Conservation (phyloP, 2,888 invertebrate species). For the Rotaria socialis region DNA sequence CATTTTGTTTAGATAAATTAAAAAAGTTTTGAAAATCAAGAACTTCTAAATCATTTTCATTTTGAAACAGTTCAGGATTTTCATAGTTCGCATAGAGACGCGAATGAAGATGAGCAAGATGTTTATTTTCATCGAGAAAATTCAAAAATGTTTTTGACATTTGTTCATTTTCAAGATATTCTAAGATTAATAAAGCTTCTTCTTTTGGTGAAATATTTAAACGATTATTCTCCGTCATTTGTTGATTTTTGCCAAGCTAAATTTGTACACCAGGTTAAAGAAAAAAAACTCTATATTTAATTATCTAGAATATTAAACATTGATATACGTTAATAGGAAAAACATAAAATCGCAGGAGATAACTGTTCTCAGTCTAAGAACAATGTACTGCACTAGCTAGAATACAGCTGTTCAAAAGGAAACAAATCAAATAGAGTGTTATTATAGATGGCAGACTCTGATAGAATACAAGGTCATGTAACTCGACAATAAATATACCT, state of each 20-base stretch:
- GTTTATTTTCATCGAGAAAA: slow-evolving; percentile 2
- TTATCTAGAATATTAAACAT: not conserved
- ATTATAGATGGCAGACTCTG: slow-evolving; percentile 5
- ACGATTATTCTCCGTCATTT: not conserved
- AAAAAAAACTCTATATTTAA: too few relatives aligned
- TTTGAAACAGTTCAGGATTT: not conserved
- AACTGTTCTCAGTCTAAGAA: slow-evolving; percentile 20
- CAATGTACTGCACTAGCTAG: not conserved
- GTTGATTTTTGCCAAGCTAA: not conserved
- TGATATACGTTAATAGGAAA: too few relatives aligned
- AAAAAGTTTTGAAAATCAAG: slow-evolving; percentile 4
- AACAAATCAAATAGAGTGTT: not conserved
- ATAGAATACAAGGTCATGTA: too few relatives aligned
- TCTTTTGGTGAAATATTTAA: not conserved
- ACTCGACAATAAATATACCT: too few relatives aligned
- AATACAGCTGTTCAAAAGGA: not conserved
- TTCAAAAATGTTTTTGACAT: slow-evolving; percentile 20
- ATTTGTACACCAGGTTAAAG: not conserved
- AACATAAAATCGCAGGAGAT: not conserved
- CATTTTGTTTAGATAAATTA: not conserved
- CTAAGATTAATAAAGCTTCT: slow-evolving; percentile 33
- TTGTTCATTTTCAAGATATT: slow-evolving; percentile 30
- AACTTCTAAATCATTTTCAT: not conserved
- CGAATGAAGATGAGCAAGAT: not conserved
- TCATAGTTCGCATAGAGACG: not conserved